Percentiles rank a stretch among this genome's conserved stretches.
phyloP scores from a whole-genome alignment of 2,113 vertebrate genomes.

The Cacatua alba region DNA sequence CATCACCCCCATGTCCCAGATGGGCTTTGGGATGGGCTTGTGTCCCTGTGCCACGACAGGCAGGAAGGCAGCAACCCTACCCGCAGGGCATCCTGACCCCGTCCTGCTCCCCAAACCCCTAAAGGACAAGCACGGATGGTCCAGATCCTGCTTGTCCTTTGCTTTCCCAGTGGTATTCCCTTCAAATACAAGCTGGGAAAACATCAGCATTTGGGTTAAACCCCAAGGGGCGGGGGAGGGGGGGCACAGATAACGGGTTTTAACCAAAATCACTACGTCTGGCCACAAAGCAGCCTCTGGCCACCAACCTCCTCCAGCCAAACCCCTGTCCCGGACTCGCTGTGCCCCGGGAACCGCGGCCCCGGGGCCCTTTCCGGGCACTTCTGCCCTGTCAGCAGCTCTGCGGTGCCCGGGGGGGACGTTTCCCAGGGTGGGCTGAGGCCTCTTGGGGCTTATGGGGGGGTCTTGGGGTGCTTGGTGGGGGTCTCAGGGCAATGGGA shows the following conservation, averaged over 20 bases:
- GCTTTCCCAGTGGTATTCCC: background rate
- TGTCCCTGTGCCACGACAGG: background rate
- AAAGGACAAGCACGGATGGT: accelerated
- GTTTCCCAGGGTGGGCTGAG: background rate
- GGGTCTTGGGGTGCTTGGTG: background rate
- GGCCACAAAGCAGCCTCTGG: background rate
- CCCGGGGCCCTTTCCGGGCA: background rate
- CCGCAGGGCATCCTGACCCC: background rate
- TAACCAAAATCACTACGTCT: conserved; percentile 31
- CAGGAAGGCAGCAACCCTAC: background rate
- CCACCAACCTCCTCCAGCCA: conserved; percentile 5
- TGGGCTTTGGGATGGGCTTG: background rate
- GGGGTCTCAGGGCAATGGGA: background rate
- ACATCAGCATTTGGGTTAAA: background rate
- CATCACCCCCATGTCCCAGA: background rate
- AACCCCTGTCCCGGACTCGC: background rate
- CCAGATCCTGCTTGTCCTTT: accelerated
- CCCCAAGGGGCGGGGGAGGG: background rate
- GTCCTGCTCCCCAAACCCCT: background rate
- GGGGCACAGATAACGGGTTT: background rate
- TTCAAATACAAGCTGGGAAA: background rate
- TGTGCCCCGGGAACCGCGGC: background rate
- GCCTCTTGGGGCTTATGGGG: background rate
- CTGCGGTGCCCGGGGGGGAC: background rate
- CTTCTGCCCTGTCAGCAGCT: conserved; percentile 50